Evolutionary conservation across 1,140 invertebrate genomes (phyloP), one percentile per base, ranked within the genome.

Genomic region (Ridgeia piscesae): DNA sequence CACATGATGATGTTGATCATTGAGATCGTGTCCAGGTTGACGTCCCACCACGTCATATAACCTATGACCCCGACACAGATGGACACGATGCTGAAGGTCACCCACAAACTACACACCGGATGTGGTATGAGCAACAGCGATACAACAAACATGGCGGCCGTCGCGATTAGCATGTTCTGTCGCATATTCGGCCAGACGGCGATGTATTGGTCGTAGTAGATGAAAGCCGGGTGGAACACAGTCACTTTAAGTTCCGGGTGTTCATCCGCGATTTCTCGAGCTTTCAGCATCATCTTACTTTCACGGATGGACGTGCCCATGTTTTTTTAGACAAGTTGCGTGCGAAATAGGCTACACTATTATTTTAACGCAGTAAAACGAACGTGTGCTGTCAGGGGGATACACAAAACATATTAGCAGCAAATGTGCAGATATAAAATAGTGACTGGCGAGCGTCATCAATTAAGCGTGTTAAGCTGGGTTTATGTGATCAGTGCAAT

Each of bases 1-100:
- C 98, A 99, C 99, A 99, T 99, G 91, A 99, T 99, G 1, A 99
- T 96, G 94, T 99, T 99, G 88, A 99, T 99, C 99, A 99, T 99
- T 0, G 99, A 99, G 94, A 99, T 99, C 1, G 98, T 98, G 95
- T 99, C 99, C 50, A 99, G 96, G 95, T 98, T 99, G 0, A 99
- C 98, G 93, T 97, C 97, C 98, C 99, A 99, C 0, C 99, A 96
- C 0, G 98, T 97, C 98, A 99, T 99, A 96, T 99, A 99, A 0
- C 99, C 99, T 4, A 99, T 98, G 0, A 99, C 98, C 31, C 99
- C 99, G 9, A 98, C 96, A 95, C 99, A 98, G 93, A 99, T 99
- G 1, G 98, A 99, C n/a, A 99, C 97, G 48, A 99, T 99, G 93
- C 98, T 98, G 93, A 99, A 98, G 1, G 98, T 98, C 0, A 99